Evolutionary conservation across 2,113 vertebrate genomes (phyloP), one percentile per base, ranked within the genome.

Genomic region (Heliornis fulica): DNA sequence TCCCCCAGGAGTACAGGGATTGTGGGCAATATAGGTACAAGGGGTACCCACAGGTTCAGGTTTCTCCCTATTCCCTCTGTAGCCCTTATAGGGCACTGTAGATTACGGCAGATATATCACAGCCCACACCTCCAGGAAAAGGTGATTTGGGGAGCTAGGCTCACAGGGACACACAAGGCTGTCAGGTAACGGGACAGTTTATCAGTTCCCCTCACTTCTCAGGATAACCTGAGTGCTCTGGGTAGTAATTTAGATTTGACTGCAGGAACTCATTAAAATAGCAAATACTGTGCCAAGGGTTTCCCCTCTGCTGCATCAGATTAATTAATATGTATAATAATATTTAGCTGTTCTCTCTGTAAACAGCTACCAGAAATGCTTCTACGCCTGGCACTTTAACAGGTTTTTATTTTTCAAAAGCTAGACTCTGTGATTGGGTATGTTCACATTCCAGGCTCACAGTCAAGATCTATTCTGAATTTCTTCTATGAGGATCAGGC

Each of bases 151-250:
- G 32, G 34, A 89, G 41, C 19, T 16, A 21, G 50, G 41, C 4
- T 74, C 23, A 23, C 29, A 22, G n/a, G 45, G 12, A 1, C 16
- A 9, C 34, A 38, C 32, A 28, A 43, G 40, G 19, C 23, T 69
- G 18, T 9, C 40, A 28, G n/a, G 16, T 40, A 48, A 66, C 0
- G 10, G 61, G 45, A 34, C 40, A n/a, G 68, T 41, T 28, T 7
- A 20, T 36, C 43, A 16, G 59, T 3, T 45, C 46, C 28, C 29
- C 15, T 72, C 34, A 15, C 11, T 71, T 36, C 79, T 38, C 25
- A 12, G 29, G 68, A 51, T 14, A 87, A 38, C 10, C 15, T 0
- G 0, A 59, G 32, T 0, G 0, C 11, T 46, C 72, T 5, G 32
- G 2, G 70, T 26, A 60, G 40, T 31, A 32, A 80, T 51, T 69